Percentiles rank a stretch among this genome's conserved stretches.
Conservation (phyloP, 2,797 vertebrate species). For the Dryobates pubescens region DNA sequence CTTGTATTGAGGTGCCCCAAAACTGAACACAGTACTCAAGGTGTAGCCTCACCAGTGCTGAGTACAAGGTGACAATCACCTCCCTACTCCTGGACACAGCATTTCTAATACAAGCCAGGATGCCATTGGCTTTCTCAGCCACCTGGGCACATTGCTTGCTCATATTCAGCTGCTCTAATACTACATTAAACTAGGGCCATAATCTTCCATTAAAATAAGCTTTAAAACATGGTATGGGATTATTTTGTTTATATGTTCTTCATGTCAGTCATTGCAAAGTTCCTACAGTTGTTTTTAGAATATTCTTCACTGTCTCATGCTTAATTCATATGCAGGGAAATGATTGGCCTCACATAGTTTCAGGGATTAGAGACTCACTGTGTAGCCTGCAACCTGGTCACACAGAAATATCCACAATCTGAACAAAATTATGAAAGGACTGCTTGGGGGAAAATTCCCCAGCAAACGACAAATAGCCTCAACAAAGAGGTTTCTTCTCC, state of each 20-base stretch:
- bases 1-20: too few relatives aligned
- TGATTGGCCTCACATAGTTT: conserved; percentile 7
- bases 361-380: conserved; percentile 29
- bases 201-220: neutral
- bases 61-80: too few relatives aligned
- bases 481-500: conserved; percentile 58
- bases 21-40: too few relatives aligned
- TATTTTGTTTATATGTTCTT: neutral
- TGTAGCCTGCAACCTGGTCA: conserved; percentile 29
- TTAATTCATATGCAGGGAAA: neutral
- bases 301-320: neutral
- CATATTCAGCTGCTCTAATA: neutral
- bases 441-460: conserved; percentile 70
- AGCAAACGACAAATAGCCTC: conserved; percentile 48
- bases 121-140: too few relatives aligned
- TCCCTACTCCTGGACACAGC: too few relatives aligned
- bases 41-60: too few relatives aligned
- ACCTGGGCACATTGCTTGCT: too few relatives aligned
- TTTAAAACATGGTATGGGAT: neutral
- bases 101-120: too few relatives aligned
- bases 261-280: neutral
- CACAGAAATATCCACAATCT: conserved; percentile 52
- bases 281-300: neutral
- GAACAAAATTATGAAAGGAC: conserved; percentile 52
- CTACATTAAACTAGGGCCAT: accelerated